Percentiles rank a stretch among this genome's conserved stretches.
These are phyloP conservation scores for Globia sparganii DNA, from an alignment of 2,888 invertebrate genomes.

Conservation along the genomic window DNA sequence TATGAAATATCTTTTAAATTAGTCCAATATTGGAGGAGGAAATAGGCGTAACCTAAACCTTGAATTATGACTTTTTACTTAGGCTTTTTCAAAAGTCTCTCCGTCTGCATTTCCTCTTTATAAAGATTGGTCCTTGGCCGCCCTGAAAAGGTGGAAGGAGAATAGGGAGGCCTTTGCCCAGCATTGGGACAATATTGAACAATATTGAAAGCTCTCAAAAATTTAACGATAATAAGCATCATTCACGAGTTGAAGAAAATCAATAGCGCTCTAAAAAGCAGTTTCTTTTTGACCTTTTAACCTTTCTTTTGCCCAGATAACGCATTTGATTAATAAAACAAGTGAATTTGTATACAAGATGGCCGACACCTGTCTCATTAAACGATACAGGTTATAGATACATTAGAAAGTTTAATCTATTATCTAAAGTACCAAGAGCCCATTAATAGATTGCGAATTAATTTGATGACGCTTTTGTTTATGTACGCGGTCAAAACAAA, in stretches of 20 bases:
- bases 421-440: constrained; percentile 6
- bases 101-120: no score
- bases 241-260: not conserved
- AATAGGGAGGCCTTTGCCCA: not conserved
- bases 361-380: not conserved
- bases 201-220: not conserved
- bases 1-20: no score
- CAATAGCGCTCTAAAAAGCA: not conserved
- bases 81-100: no score
- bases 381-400: not conserved
- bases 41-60: no score
- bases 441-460: constrained; percentile 54
- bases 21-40: no score
- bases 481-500: not conserved
- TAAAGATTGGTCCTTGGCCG: not conserved
- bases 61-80: no score
- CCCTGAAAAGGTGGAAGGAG: not conserved
- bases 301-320: not conserved
- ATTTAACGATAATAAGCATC: no score
- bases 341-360: constrained; percentile 1
- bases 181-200: not conserved
- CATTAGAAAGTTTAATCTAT: constrained; percentile 17
- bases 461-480: constrained; percentile 44
- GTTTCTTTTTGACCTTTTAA: not conserved
- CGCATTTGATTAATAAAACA: not conserved